These are phyloP conservation scores for Heteractis magnifica DNA, from an alignment of 92 coral and sea anemone genomes.

Conservation along the genomic window DNA sequence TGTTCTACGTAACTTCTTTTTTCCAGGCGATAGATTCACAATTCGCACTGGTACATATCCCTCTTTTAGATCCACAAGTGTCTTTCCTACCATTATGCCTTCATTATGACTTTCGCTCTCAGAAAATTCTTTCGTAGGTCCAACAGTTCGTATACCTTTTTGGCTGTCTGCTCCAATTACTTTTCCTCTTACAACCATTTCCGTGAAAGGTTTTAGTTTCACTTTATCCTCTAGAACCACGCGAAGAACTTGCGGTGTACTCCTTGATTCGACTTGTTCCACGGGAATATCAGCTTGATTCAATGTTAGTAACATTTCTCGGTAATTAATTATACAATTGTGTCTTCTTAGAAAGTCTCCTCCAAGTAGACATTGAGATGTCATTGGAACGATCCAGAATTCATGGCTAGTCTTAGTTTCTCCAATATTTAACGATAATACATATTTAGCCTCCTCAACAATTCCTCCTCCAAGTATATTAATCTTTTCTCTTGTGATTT, in stretches of 20 bases:
- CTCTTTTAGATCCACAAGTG: conserved; percentile 34
- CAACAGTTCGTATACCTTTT: conserved; percentile 18
- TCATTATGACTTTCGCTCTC: neutral
- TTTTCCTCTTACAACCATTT: conserved; percentile 42
- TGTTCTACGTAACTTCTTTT: conserved; percentile 19
- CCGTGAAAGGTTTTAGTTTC: conserved; percentile 30
- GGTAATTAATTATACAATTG: conserved; percentile 49
- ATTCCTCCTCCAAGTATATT: neutral
- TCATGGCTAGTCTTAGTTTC: conserved; percentile 29
- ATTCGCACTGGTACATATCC: conserved; percentile 40
- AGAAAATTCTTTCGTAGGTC: conserved; percentile 12
- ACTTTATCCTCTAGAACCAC: conserved; percentile 30
- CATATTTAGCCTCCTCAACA: conserved; percentile 13
- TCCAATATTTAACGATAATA: conserved; percentile 5
- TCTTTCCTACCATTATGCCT: conserved; percentile 45
- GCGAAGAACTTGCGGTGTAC: conserved; percentile 25
- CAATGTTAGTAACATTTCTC: conserved; percentile 8
- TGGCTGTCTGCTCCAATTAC: neutral
- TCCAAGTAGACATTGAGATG: conserved; percentile 46
- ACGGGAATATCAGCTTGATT: conserved; percentile 35
- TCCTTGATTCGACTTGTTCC: conserved; percentile 21
- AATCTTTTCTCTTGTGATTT: too few species aligned
- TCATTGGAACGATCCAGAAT: conserved; percentile 42
- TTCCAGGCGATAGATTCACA: conserved; percentile 38
- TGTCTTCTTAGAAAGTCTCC: conserved; percentile 49